Base-by-base conservation (phyloP, 1,140 invertebrate species). In the Cheumatopsyche charites region DNA sequence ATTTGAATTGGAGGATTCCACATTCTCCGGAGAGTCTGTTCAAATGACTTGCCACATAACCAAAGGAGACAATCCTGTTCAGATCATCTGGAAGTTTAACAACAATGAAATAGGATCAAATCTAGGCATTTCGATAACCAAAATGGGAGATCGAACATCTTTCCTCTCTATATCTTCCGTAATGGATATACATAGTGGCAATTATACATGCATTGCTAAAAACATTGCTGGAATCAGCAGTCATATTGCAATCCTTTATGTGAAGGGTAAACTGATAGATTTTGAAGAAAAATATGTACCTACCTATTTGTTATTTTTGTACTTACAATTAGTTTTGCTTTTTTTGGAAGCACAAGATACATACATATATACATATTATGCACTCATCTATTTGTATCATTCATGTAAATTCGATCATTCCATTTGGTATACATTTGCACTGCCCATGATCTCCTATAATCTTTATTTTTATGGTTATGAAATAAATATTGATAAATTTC, bases 171-270 rank as follows among this genome's bases (percentile, higher is more conserved):
- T 94, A 70, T 90, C 92, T 74, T 88, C 90, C 13, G 90, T 91
- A 2, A 88, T 87, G 78, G 88, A 90, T 68, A 85, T 87, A 71
- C 89, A 92, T 81, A 88, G 87, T 74, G 92, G 92, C 45, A 91
- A 92, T 79, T 93, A 92, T 77, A 92, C 90, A 19, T 93, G 92
- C 78, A 86, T 86, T 19, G 94, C 92, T 15, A 89, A 87, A 75
- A 96, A 95, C 81, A 82, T 81, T 52, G 91, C 90, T 42, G 91
- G 91, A 55, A 86, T 85, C 17, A 79, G 84, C 68, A 84, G 84
- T 79, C 85, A 87, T 75, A 86, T 88, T 4, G 84, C 88, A 21
- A 77, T 81, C 72, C 82, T 91, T 62, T 83, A 86, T 76, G 87
- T 91, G 68, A 89, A 90, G 80, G 89, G 89, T 90, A 86, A n/a